Evolutionary conservation across 2,797 vertebrate genomes (phyloP), one percentile per base, ranked within the genome.

Genomic region (Triplophysa yarkandensis): DNA sequence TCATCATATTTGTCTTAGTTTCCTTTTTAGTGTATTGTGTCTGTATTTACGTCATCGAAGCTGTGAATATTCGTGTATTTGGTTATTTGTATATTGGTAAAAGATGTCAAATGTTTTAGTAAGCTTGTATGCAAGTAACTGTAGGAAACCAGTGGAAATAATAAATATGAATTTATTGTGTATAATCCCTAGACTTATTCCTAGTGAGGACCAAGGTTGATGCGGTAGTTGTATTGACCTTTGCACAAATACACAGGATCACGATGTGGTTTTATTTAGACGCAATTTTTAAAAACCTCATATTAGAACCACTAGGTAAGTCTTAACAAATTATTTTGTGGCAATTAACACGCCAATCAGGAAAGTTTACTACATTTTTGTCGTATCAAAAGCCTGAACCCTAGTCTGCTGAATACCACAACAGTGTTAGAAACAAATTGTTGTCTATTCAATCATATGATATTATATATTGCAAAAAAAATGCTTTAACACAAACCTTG

Each of bases 41-140:
- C 81, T 87, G 86, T 89, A 85, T 88, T 91, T 87, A 77, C 90
- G 90, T 92, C 83, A 88, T 89, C 84, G 80, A 89, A 91, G 91
- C 90, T 92, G 92, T 93, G 91, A 91, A 92, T 92, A 91, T 88
- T 85, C 89, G 89, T 92, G 83, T 86, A 85, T 90, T 87, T 85
- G 54, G 68, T 78, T 74, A 76, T 81, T 66, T 88, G 91, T 93
- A 87, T 85, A 83, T 87, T 90, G 86, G 82, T 89, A 84, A 82
- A 77, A 78, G 85, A 80, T 89, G 88, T 89, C 81, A 85, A 89
- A 89, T 88, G 89, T 86, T 78, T 89, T 89, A 89, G 80, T 79
- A 85, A 68, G 72, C 63, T 52, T 74, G 64, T 85, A 84, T 87
- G 68, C 63, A 79, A 75, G 75, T 71, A 67, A 79, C 27, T 89